Conservation (phyloP, 2,797 vertebrate genomes). For the Pipistrellus pipistrellus region DNA sequence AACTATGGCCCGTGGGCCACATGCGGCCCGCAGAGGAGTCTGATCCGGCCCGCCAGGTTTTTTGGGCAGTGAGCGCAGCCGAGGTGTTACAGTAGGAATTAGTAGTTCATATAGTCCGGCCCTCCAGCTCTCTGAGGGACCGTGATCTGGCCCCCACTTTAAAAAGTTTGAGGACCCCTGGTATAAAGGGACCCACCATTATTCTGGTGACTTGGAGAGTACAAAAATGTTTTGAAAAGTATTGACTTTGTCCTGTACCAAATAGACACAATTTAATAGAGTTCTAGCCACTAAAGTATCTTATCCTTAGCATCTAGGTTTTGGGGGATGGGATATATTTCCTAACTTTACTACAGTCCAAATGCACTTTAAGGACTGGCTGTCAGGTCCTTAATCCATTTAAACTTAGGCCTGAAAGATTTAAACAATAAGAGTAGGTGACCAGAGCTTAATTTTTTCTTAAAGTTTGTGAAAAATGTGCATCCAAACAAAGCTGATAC, state of each 20-base stretch:
- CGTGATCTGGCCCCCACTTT: too few species aligned
- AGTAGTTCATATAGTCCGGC: too few species aligned
- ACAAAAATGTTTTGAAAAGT: not conserved
- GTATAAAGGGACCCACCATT: not conserved
- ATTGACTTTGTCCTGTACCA: not conserved
- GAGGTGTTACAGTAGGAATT: too few species aligned
- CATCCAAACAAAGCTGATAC: not conserved
- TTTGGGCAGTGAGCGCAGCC: too few species aligned
- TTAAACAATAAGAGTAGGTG: not conserved
- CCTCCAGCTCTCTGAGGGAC: too few species aligned
- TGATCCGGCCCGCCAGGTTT: too few species aligned
- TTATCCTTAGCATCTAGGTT: not conserved
- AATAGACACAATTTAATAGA: not conserved
- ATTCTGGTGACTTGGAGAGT: not conserved
- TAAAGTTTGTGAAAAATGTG: constrained; percentile 12
- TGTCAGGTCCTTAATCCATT: not conserved
- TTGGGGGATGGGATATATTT: not conserved
- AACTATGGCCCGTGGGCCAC: too few species aligned
- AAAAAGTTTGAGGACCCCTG: too few species aligned
- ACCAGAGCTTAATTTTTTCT: not conserved
- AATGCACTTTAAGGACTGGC: not conserved
- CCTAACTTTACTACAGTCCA: not conserved
- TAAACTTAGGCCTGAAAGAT: not conserved
- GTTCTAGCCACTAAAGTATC: not conserved
- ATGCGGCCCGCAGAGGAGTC: too few species aligned